A percentile compares a stretch with the other conserved stretches of the same genome.
Evolutionary conservation across 2,797 vertebrate genomes (phyloP).

Genomic region (Vespertilio murinus): DNA sequence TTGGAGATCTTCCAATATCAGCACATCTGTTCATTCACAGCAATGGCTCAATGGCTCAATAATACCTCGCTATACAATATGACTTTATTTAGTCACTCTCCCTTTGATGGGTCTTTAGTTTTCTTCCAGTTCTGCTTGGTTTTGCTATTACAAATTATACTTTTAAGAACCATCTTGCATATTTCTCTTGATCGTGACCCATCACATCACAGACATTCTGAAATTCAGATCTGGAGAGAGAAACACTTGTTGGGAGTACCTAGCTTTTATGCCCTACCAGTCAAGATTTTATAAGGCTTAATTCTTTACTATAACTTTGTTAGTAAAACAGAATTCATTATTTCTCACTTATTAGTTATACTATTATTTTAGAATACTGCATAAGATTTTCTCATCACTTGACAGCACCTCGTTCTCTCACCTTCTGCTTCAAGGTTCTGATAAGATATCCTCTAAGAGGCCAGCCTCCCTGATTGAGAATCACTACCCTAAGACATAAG

Average conservation of each 20-base stretch:
- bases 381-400: not conserved
- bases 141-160: not conserved
- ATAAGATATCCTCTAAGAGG: not conserved
- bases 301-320: not conserved
- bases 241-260: not conserved
- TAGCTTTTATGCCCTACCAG: not conserved
- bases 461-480: not conserved
- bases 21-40: not conserved
- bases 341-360: not conserved
- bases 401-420: not conserved
- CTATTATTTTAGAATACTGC: not conserved
- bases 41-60: not conserved
- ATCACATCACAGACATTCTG: not conserved
- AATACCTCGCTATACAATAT: accelerated
- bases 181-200: not conserved
- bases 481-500: not conserved
- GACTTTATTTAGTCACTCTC: not conserved
- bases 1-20: not conserved
- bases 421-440: not conserved
- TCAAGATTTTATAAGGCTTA: not conserved
- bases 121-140: not conserved
- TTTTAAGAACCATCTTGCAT: not conserved
- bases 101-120: not conserved
- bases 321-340: not conserved
- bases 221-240: not conserved